Evolutionary conservation across 2,888 invertebrate genomes (phyloP).

Genomic region (Empis stercorea): DNA sequence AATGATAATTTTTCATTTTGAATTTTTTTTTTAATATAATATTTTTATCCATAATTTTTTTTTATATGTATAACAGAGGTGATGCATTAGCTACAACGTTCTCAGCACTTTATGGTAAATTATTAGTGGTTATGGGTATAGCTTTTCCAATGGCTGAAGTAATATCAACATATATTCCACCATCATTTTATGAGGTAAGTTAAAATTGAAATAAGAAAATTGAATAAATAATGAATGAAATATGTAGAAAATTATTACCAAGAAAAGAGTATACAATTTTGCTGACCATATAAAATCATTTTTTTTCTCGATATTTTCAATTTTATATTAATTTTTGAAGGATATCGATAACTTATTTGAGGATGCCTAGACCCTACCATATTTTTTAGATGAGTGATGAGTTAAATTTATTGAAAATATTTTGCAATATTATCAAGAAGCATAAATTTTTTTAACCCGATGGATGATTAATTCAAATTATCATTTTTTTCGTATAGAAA

Average conservation of each 20-base stretch:
- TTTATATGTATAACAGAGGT: constrained; percentile 41
- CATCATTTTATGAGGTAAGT: constrained; percentile 79
- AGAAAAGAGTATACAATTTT: not conserved
- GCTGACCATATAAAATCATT: too few relatives aligned
- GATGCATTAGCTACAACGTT: constrained; percentile 80
- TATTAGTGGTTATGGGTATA: constrained; percentile 87
- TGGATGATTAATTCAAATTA: too few relatives aligned
- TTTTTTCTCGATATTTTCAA: too few relatives aligned
- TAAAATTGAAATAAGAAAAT: not conserved
- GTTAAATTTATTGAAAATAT: too few relatives aligned
- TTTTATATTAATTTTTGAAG: too few relatives aligned
- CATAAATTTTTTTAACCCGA: too few relatives aligned
- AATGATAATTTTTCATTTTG: too few relatives aligned
- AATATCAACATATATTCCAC: constrained; percentile 86
- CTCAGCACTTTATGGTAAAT: constrained; percentile 86
- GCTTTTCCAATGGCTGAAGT: constrained; percentile 95
- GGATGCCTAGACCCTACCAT: too few relatives aligned
- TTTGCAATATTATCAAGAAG: too few relatives aligned
- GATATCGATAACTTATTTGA: too few relatives aligned
- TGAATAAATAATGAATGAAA: not conserved
- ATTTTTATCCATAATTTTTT: not conserved
- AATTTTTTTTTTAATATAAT: not conserved
- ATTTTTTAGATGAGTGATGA: too few relatives aligned
- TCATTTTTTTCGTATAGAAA: too few relatives aligned
- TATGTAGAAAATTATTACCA: not conserved